Percentiles rank a stretch among this genome's conserved stretches.
phyloP scores from a whole-genome alignment of 1,140 invertebrate species.

The Leptoteleia sp. region DNA sequence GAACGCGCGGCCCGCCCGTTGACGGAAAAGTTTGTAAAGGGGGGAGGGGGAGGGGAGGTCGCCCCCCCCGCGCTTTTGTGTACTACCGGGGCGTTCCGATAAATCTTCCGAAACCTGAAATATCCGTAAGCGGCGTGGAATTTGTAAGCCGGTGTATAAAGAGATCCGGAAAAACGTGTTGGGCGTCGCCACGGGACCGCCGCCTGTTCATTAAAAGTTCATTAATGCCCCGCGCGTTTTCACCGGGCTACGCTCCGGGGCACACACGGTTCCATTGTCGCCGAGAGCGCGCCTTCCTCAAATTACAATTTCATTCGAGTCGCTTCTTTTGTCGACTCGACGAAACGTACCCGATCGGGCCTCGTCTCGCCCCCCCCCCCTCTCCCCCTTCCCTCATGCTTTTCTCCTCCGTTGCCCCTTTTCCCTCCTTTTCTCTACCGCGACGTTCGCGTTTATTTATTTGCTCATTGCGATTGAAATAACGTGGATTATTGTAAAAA shows the following conservation, averaged over 20 bases:
- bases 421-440: too few species aligned
- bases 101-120: conserved; percentile 34
- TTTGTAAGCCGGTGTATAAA: conserved; percentile 38
- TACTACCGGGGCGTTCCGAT: conserved; percentile 18
- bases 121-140: conserved; percentile 20
- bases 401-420: too few species aligned
- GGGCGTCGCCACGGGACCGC: conserved; percentile 10
- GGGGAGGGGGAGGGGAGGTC: too few species aligned
- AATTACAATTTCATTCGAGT: conserved; percentile 22
- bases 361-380: background rate
- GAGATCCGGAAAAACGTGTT: conserved; percentile 55
- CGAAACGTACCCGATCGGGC: background rate
- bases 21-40: conserved; percentile 24
- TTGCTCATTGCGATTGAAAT: too few species aligned
- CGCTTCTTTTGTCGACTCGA: conserved; percentile 20
- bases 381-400: background rate
- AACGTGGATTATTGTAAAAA: conserved; percentile 19
- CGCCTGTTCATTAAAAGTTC: conserved; percentile 29
- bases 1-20: background rate
- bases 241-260: background rate
- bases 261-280: conserved; percentile 7
- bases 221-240: conserved; percentile 18
- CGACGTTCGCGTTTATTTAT: too few species aligned
- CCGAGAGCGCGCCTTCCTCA: conserved; percentile 3
- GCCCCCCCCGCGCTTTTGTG: conserved; percentile 14